These are phyloP conservation scores for Mycteria americana DNA, from an alignment of 2,797 vertebrate species.

Conservation along the genomic window DNA sequence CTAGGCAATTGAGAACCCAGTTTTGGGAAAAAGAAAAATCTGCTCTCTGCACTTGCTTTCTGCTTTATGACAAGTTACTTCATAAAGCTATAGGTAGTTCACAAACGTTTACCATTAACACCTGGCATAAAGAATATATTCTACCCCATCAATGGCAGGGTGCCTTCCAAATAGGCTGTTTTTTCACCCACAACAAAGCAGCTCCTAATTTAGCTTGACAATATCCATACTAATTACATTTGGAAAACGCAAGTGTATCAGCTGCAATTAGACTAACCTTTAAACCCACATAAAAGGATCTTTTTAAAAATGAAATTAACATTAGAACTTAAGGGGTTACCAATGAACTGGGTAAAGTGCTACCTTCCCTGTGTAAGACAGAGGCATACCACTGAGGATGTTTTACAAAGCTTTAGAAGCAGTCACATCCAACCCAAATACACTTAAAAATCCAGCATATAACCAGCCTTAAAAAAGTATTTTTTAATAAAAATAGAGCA, in stretches of 20 bases:
- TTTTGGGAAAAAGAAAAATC: neutral
- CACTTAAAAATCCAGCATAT: neutral
- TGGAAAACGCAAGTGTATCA: neutral
- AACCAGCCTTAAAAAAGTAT: conserved; percentile 18
- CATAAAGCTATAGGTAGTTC: neutral
- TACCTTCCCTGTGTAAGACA: neutral
- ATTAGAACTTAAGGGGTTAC: neutral
- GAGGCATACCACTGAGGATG: neutral
- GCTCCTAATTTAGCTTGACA: neutral
- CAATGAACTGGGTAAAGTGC: neutral
- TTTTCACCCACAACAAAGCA: neutral
- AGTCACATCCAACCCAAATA: neutral
- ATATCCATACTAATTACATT: neutral
- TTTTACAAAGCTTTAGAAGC: neutral
- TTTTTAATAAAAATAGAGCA: conserved; percentile 62
- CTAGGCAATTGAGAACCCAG: fast-evolving
- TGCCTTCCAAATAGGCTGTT: neutral
- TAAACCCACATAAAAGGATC: fast-evolving
- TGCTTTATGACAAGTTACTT: neutral
- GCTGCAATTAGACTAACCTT: neutral
- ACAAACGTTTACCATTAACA: fast-evolving
- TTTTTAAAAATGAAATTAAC: neutral
- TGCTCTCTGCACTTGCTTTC: neutral
- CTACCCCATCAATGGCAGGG: neutral
- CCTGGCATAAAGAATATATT: neutral